Evolutionary conservation across 2,113 vertebrate species (phyloP).

Genomic region (Pristiophorus japonicus): DNA sequence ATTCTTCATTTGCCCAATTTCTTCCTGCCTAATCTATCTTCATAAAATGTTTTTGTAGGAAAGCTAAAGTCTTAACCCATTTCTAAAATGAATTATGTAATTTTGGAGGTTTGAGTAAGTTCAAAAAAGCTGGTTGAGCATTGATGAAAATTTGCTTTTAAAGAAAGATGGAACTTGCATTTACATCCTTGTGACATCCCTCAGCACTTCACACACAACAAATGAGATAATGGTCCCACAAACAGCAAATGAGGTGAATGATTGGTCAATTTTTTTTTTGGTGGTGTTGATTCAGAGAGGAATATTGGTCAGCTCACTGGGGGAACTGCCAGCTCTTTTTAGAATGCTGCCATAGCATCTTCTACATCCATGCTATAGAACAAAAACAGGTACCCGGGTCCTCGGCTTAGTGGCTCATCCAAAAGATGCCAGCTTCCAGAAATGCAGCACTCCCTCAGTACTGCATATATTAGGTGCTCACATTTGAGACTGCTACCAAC

Average conservation of each 20-base stretch:
- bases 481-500: too few species aligned
- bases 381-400: too few species aligned
- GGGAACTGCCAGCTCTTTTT: background rate
- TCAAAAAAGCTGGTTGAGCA: background rate
- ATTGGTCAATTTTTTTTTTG: background rate
- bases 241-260: background rate
- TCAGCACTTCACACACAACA: background rate
- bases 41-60: background rate
- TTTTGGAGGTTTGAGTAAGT: too few species aligned
- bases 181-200: background rate
- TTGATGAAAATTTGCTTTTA: background rate
- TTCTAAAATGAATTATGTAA: background rate
- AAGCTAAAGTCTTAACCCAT: background rate
- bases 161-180: background rate
- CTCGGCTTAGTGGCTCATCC: too few species aligned
- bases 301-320: background rate
- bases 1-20: background rate
- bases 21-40: background rate
- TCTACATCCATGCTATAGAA: too few species aligned
- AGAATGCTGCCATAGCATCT: background rate
- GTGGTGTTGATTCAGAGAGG: background rate
- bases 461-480: too few species aligned
- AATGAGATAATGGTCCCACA: background rate
- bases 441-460: too few species aligned
- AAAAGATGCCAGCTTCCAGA: too few species aligned